A percentile compares a stretch with the other conserved stretches of the same genome.
phyloP scores from a whole-genome alignment of 2,888 invertebrate genomes.

The Lasioglossum pauxillum region DNA sequence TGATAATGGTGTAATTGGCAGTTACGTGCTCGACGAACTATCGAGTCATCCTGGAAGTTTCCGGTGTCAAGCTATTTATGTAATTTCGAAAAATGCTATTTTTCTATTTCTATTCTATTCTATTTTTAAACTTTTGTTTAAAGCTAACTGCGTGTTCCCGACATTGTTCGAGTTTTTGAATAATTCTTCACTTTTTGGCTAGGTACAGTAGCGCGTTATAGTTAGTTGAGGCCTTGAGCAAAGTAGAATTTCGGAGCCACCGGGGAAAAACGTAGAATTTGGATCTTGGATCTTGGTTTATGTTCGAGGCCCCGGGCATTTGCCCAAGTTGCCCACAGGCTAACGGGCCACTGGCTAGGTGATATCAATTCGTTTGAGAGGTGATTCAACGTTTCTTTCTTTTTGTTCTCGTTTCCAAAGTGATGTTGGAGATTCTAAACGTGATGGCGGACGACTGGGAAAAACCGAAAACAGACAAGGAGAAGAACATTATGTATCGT shows the following conservation, averaged over 20 bases:
- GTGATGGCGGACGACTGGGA: slow-evolving; percentile 53
- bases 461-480: slow-evolving; percentile 7
- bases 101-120: too few relatives aligned
- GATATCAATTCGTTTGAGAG: too few relatives aligned
- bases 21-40: neutral
- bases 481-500: slow-evolving; percentile 38
- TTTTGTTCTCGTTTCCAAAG: neutral
- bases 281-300: too few relatives aligned
- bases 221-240: too few relatives aligned
- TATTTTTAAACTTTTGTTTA: neutral
- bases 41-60: neutral
- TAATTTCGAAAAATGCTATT: neutral
- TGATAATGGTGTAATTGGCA: neutral
- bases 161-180: neutral
- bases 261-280: too few relatives aligned
- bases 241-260: too few relatives aligned
- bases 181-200: neutral
- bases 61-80: neutral
- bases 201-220: too few relatives aligned
- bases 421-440: slow-evolving; percentile 10
- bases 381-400: neutral
- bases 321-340: too few relatives aligned
- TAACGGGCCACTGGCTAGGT: too few relatives aligned
- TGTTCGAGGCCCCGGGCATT: too few relatives aligned
- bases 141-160: neutral